Percentiles rank a stretch among this genome's conserved stretches.
Conservation (phyloP, 2,113 vertebrate genomes). For the Triplophysa dalaica region DNA sequence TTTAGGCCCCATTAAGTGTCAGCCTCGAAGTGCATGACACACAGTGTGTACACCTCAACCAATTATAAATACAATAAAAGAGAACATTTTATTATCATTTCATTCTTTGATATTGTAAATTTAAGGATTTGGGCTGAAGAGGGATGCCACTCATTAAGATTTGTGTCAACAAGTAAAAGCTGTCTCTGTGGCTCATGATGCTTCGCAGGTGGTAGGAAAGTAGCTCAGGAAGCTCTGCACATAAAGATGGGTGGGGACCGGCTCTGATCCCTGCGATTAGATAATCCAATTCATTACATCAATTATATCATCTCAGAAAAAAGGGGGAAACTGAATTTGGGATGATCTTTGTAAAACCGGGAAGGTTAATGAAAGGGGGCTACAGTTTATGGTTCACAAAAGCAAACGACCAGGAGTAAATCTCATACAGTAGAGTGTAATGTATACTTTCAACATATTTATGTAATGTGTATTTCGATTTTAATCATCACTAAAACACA, state of each 20-base stretch:
- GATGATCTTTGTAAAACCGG: constrained; percentile 67
- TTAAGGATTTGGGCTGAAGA: constrained; percentile 16
- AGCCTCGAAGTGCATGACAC: neutral
- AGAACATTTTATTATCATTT: neutral
- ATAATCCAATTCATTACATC: constrained; percentile 80
- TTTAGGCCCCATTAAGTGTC: neutral
- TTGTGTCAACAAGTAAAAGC: constrained; percentile 37
- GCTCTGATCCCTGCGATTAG: constrained; percentile 71
- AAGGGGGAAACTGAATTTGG: constrained; percentile 58
- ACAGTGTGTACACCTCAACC: neutral
- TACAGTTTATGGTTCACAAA: neutral
- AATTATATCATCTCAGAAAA: constrained; percentile 68
- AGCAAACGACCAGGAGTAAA: neutral
- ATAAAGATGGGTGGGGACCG: constrained; percentile 68
- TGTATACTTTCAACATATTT: neutral
- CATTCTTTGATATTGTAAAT: constrained; percentile 27
- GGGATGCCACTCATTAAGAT: constrained; percentile 20
- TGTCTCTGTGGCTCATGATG: constrained; percentile 50
- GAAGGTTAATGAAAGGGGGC: constrained; percentile 27
- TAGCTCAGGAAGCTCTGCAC: constrained; percentile 66
- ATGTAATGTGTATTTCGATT: neutral
- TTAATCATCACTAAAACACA: neutral
- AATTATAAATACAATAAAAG: neutral
- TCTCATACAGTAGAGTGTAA: neutral
- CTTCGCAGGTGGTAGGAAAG: constrained; percentile 61